Conservation (phyloP, 2,888 invertebrate genomes). For the Pammene aurita region DNA sequence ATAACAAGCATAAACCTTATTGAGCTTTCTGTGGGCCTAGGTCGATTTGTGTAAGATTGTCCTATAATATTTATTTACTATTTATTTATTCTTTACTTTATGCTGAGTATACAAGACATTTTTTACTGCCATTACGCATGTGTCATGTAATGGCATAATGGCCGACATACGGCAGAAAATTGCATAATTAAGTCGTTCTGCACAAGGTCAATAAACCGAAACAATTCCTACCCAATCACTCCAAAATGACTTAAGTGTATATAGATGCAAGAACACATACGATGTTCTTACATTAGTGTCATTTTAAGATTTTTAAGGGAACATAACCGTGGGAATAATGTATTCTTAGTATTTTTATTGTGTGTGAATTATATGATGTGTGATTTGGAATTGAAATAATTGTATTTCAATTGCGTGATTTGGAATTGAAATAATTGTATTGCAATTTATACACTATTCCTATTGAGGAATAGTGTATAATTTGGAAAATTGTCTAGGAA, state of each 20-base stretch:
- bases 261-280: neutral
- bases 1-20: too few species aligned
- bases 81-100: too few species aligned
- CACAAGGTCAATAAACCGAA: conserved; percentile 31
- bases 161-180: conserved; percentile 6
- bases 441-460: too few species aligned
- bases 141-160: conserved; percentile 22
- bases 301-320: conserved; percentile 7
- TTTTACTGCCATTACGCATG: conserved; percentile 13
- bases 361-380: conserved; percentile 8
- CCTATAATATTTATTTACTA: too few species aligned
- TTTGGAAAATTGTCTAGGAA: conserved; percentile 9
- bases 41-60: too few species aligned
- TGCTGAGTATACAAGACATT: neutral
- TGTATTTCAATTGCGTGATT: too few species aligned
- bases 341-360: neutral
- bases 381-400: neutral
- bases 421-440: too few species aligned
- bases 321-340: conserved; percentile 2
- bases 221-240: neutral
- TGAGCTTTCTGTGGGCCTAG: too few species aligned
- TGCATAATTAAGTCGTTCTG: conserved; percentile 29
- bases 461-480: neutral
- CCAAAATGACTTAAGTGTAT: neutral
- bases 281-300: neutral